Base-by-base conservation (phyloP, 1,140 invertebrate genomes). In the Mamestra configurata region DNA sequence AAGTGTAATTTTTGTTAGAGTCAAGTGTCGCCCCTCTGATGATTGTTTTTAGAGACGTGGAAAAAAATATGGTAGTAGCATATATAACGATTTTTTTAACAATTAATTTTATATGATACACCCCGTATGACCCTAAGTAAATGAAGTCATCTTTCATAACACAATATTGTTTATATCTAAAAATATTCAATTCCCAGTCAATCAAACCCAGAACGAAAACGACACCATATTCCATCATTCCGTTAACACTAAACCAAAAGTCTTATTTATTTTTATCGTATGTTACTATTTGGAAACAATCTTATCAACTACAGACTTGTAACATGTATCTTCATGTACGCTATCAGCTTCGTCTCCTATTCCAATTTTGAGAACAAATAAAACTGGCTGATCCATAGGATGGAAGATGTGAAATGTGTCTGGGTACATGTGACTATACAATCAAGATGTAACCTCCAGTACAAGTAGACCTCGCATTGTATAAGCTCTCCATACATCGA, bases 301-400 rank as follows among this genome's bases (percentile, higher is more conserved):
- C 37, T 66, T 59, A 79, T 79, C 77, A 79, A 57, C 53, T 37
- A 40, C 55, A 20, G 68, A 35, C 55, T 64, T 37, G 59, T 64
- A 49, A 64, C 51, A 53, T 15, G 22, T 37, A 53, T 73, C 40
- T 66, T 43, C 40, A 51, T 73, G 24, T n/a, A 46, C 11, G 20
- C 66, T 31, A 53, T 71, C 37, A 31, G 46, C 49, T 53, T 55
- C 68, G 64, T 70, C 72, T 8, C 35, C 71, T 82, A 82, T 82
- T 82, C 72, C 81, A 82, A 82, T 82, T 82, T 77, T 71, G 72
- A 49, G 20, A 82, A 76, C 77, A 82, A 82, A 79, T 82, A 82
- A 82, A 82, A 79, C 53, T 73, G 46, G 46, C 31, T 77, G 46
- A 77, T 77, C 37, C 77, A 13, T 57, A 51, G 22, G 53, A 77